phyloP scores from a whole-genome alignment of 2,113 vertebrate genomes.

The Dromas ardeola region DNA sequence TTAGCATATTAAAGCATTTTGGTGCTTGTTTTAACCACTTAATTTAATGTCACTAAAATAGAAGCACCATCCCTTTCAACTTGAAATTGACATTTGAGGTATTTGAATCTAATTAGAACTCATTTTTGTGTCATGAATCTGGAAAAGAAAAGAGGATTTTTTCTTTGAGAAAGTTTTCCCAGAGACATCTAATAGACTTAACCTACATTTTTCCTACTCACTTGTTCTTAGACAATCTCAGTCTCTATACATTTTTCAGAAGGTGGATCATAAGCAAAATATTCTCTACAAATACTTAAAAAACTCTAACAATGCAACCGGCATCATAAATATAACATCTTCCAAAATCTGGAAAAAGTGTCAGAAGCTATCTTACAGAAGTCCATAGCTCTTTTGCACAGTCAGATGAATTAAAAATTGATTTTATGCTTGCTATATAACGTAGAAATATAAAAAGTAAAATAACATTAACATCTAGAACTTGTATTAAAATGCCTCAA shows the following conservation, averaged over 20 bases:
- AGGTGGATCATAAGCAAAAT: background rate
- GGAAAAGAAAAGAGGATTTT: background rate
- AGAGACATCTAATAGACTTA: background rate
- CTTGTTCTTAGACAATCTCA: background rate
- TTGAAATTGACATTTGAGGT: background rate
- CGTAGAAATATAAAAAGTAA: background rate
- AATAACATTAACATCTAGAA: background rate
- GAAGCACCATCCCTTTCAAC: background rate
- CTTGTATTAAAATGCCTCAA: background rate
- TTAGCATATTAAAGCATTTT: background rate
- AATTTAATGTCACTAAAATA: background rate
- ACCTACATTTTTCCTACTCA: background rate
- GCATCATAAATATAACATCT: background rate
- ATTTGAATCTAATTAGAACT: background rate
- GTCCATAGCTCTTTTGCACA: fast-evolving
- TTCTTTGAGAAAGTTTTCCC: background rate
- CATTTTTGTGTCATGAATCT: background rate
- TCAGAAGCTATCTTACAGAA: background rate
- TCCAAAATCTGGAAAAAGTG: background rate
- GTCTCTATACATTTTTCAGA: background rate
- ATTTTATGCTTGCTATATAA: background rate
- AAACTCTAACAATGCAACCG: background rate
- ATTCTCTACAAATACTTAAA: background rate
- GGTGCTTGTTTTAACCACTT: slow-evolving; percentile 6
- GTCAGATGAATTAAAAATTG: background rate